Conservation (phyloP, 2,888 invertebrate species). For the Pseudeuparius sepicola region DNA sequence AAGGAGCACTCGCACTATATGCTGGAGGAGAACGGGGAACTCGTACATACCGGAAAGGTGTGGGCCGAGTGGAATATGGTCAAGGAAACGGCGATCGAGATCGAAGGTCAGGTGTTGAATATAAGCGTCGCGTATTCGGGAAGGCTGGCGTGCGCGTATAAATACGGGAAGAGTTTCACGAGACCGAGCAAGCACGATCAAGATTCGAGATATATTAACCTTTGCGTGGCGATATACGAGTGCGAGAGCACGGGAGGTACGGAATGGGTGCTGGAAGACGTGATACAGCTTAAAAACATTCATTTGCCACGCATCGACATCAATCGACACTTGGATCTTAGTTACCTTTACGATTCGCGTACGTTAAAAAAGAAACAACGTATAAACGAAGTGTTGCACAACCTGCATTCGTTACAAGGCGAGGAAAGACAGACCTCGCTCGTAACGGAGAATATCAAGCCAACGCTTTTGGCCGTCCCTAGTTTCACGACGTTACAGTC, state of each 20-base stretch:
- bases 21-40: constrained; percentile 34
- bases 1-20: constrained; percentile 30
- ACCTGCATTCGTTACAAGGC: constrained; percentile 58
- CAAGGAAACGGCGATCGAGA: constrained; percentile 52
- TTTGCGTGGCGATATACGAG: constrained; percentile 94
- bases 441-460: constrained; percentile 35
- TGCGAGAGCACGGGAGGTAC: constrained; percentile 97
- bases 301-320: constrained; percentile 73
- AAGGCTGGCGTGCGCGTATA: constrained; percentile 94
- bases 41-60: constrained; percentile 36
- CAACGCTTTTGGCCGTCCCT: constrained; percentile 67
- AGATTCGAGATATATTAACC: constrained; percentile 75
- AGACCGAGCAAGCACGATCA: constrained; percentile 65
- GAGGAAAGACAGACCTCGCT: constrained; percentile 53
- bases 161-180: constrained; percentile 83
- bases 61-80: constrained; percentile 40
- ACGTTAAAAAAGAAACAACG: constrained; percentile 75
- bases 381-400: constrained; percentile 71
- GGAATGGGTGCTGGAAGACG: constrained; percentile 92
- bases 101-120: constrained; percentile 71
- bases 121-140: constrained; percentile 97
- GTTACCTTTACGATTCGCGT: constrained; percentile 69
- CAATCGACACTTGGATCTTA: constrained; percentile 73
- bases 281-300: constrained; percentile 87
- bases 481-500: constrained; percentile 86